phyloP scores from a whole-genome alignment of 2,113 vertebrate genomes.

The Cichladusa arquata region DNA sequence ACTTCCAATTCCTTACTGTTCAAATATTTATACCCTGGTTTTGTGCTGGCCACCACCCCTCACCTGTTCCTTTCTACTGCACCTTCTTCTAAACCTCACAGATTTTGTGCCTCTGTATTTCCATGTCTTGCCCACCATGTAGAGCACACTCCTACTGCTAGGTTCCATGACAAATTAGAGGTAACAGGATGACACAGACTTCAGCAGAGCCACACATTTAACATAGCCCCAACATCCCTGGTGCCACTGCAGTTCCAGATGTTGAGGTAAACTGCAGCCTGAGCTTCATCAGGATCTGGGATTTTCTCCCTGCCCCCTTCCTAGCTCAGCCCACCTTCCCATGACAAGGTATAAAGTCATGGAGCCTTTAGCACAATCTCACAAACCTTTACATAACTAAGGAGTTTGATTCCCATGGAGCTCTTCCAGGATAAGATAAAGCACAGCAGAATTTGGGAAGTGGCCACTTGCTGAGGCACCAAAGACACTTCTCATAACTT shows the following conservation, averaged over 20 bases:
- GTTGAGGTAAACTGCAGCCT: neutral
- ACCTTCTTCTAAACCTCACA: too few species aligned
- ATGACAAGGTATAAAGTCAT: accelerated
- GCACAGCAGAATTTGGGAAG: neutral
- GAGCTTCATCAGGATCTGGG: neutral
- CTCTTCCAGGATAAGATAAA: neutral
- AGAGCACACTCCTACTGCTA: neutral
- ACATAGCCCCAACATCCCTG: neutral
- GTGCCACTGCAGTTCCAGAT: neutral
- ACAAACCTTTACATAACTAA: accelerated
- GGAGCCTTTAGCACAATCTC: neutral
- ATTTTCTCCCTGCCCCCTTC: neutral
- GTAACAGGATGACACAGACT: too few species aligned
- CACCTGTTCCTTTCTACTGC: neutral
- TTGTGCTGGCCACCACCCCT: neutral
- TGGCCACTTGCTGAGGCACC: neutral
- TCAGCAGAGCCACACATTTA: neutral
- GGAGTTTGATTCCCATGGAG: neutral
- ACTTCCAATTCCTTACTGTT: neutral
- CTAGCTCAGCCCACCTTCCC: neutral
- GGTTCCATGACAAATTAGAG: neutral
- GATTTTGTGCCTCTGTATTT: neutral
- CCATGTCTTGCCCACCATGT: neutral
- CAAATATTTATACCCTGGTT: neutral
- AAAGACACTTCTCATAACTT: neutral